phyloP scores from a whole-genome alignment of 2,113 vertebrate species.

The Andinoacara biseriatus region DNA sequence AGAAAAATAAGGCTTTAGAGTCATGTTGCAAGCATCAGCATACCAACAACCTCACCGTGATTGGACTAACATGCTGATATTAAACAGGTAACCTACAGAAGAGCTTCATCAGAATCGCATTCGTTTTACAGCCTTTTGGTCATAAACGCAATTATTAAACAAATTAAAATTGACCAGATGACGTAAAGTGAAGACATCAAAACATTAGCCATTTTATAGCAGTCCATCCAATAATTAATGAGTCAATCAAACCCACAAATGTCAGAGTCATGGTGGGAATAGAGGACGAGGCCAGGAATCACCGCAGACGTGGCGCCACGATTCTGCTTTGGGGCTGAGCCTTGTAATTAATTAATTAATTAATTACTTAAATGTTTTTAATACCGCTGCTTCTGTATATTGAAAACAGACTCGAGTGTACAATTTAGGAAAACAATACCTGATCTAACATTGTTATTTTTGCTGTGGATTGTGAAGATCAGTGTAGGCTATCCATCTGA shows the following conservation, averaged over 20 bases:
- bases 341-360: neutral
- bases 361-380: neutral
- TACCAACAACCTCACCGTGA: neutral
- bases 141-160: neutral
- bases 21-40: neutral
- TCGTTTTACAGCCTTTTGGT: neutral
- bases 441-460: neutral
- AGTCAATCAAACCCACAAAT: conserved; percentile 1
- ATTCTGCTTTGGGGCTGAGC: neutral
- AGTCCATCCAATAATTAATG: neutral
- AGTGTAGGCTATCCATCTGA: neutral
- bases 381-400: neutral
- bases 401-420: neutral
- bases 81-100: neutral
- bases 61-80: neutral
- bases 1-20: neutral
- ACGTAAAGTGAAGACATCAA: neutral
- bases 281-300: neutral
- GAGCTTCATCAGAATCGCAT: neutral
- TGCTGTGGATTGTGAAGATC: neutral
- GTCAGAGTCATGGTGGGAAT: neutral
- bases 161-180: neutral
- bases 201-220: neutral
- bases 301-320: neutral
- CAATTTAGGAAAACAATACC: neutral